phyloP scores from a whole-genome alignment of 2,797 vertebrate species.

The Gallinago stenura region DNA sequence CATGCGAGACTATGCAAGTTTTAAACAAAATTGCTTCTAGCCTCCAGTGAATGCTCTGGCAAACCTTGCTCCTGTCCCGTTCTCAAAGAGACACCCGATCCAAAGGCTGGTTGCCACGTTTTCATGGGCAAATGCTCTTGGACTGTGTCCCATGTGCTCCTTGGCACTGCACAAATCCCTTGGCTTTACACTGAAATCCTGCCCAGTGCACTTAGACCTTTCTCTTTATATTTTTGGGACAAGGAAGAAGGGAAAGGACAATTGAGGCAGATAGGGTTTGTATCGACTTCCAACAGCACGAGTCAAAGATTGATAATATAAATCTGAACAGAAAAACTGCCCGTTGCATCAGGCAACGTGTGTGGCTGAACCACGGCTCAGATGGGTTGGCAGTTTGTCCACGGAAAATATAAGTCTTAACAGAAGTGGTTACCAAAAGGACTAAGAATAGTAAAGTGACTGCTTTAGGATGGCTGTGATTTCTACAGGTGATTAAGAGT shows the following conservation, averaged over 20 bases:
- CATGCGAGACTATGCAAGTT: neutral
- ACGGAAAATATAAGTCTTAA: neutral
- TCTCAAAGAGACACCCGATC: neutral
- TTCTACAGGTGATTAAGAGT: neutral
- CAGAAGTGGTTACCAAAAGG: neutral
- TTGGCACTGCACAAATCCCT: neutral
- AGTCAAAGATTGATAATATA: neutral
- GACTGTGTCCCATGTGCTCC: accelerated
- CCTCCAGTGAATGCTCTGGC: neutral
- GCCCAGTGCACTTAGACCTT: neutral
- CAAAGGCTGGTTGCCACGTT: neutral
- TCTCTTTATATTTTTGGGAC: neutral
- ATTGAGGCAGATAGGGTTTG: neutral
- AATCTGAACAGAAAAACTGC: neutral
- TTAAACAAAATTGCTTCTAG: neutral
- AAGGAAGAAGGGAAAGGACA: neutral
- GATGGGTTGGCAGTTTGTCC: neutral
- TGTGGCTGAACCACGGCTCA: neutral
- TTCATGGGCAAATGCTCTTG: neutral
- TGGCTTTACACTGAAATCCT: neutral
- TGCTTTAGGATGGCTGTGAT: neutral
- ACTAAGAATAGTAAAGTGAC: neutral
- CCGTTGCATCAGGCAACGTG: accelerated
- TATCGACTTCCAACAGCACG: neutral
- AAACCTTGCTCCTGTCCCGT: neutral